phyloP scores from a whole-genome alignment of 1,140 invertebrate species.

The Chlorops oryzae region DNA sequence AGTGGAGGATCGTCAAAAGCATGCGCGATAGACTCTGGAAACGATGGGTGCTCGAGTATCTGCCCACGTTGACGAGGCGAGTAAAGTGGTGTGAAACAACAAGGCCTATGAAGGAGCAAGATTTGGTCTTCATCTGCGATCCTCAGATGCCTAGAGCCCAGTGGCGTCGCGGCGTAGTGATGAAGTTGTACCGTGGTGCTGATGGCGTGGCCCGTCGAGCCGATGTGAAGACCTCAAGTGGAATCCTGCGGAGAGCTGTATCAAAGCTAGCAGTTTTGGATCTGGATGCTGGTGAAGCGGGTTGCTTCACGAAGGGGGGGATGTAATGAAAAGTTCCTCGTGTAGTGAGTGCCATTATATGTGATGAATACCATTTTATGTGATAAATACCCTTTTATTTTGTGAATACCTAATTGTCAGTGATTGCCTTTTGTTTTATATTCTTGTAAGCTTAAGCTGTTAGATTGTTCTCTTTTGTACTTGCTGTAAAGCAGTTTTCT shows the following conservation, averaged over 20 bases:
- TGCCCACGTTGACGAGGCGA: constrained; percentile 11
- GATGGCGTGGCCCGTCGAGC: neutral
- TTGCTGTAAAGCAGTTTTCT: no score
- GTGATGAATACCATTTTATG: no score
- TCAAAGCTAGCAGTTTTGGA: constrained; percentile 12
- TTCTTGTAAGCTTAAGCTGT: no score
- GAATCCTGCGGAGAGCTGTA: neutral
- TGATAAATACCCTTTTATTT: no score
- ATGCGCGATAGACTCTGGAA: constrained; percentile 13
- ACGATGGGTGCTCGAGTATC: constrained; percentile 14
- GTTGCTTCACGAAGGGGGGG: constrained; percentile 4
- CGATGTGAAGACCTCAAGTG: constrained; percentile 4
- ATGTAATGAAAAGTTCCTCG: no score
- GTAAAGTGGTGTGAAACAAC: constrained; percentile 10
- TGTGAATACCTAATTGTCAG: no score
- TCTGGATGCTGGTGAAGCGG: no score
- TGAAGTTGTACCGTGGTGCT: neutral
- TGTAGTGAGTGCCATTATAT: no score
- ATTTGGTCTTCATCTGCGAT: constrained; percentile 9
- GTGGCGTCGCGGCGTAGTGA: constrained; percentile 1
- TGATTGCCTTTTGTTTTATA: no score
- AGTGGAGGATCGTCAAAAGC: constrained; percentile 7
- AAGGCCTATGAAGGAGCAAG: neutral
- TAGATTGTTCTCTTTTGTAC: no score
- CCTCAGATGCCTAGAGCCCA: no score